Percentiles rank a stretch among this genome's conserved stretches.
Evolutionary conservation across 2,113 vertebrate genomes (phyloP).

Genomic region (Pelvicachromis taeniatus): DNA sequence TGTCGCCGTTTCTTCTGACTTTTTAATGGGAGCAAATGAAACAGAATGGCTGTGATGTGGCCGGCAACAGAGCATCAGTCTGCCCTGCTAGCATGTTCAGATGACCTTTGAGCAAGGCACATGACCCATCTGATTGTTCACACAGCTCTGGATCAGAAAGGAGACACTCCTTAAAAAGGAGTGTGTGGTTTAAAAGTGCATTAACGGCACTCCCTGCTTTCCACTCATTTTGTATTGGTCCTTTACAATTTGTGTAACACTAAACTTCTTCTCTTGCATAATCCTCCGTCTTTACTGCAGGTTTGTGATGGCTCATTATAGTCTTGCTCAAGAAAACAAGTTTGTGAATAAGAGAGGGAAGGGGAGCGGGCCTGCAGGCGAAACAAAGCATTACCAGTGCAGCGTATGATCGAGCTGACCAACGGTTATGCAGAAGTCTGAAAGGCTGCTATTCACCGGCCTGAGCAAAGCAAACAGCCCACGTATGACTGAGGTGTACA

Average conservation of each 20-base stretch:
- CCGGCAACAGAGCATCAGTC: neutral
- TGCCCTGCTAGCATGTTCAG: neutral
- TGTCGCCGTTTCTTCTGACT: neutral
- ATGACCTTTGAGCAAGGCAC: neutral
- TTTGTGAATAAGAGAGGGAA: neutral
- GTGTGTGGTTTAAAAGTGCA: neutral
- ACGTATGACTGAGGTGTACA: slow-evolving; percentile 15
- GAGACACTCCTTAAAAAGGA: neutral
- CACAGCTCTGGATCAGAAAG: neutral
- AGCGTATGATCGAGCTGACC: neutral
- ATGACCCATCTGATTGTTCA: neutral
- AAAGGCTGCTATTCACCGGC: slow-evolving; percentile 52
- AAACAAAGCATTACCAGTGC: neutral
- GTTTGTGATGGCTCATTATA: neutral
- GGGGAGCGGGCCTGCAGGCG: neutral
- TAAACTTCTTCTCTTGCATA: neutral
- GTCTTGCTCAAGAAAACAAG: neutral
- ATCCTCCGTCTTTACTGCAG: neutral
- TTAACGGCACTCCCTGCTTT: neutral
- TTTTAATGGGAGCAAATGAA: neutral
- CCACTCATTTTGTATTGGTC: neutral
- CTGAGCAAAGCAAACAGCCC: slow-evolving; percentile 34
- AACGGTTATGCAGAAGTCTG: slow-evolving; percentile 15
- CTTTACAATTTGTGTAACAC: neutral
- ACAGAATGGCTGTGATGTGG: neutral